A percentile compares a stretch with the other conserved stretches of the same genome.
phyloP scores from a whole-genome alignment of 1,140 invertebrate genomes.

The Mycetomoellerius zeteki region DNA sequence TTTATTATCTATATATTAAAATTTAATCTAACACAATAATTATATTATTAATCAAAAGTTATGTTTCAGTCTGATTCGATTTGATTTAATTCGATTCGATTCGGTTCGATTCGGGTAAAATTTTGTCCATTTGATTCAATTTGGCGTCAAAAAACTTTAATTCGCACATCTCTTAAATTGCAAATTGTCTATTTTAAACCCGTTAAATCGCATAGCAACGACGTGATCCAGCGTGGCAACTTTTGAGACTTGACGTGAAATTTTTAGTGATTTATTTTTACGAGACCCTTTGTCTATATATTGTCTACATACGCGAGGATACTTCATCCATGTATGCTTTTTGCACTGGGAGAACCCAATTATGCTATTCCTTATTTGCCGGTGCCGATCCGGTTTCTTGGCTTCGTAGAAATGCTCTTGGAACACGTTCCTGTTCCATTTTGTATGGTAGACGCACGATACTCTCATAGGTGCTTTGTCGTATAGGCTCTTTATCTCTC shows the following conservation, averaged over 20 bases:
- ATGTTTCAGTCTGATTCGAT: no score
- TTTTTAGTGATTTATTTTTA: neutral
- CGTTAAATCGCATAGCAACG: no score
- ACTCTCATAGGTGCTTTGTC: neutral
- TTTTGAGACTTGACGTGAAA: neutral
- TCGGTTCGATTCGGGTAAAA: no score
- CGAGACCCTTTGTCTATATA: neutral
- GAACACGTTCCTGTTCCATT: neutral
- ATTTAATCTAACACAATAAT: no score
- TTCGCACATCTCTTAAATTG: no score
- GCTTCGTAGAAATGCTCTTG: neutral
- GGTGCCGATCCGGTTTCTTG: constrained; percentile 1
- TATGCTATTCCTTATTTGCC: neutral
- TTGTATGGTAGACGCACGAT: neutral
- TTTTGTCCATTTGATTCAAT: no score
- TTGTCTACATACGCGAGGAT: neutral
- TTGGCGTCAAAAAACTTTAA: no score
- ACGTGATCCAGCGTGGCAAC: neutral
- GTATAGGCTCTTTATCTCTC: neutral
- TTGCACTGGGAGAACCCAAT: neutral
- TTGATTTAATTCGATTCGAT: no score
- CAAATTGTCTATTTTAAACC: neutral
- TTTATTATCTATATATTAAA: no score
- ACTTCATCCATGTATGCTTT: neutral
- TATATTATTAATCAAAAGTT: no score